These are phyloP conservation scores for Channa striata DNA, from an alignment of 2,797 vertebrate species.

Conservation along the genomic window DNA sequence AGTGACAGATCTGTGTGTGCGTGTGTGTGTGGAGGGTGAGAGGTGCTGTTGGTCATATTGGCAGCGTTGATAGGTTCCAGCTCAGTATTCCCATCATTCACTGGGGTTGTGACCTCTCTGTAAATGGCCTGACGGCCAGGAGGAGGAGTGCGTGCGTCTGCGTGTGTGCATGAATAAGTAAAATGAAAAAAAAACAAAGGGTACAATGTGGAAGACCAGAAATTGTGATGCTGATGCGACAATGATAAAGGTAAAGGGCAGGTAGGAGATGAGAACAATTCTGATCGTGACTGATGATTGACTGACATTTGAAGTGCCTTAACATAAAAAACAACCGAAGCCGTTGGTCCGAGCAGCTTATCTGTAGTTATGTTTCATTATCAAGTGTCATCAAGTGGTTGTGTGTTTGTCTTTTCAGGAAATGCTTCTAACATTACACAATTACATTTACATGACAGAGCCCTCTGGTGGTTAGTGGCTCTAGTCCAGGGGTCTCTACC, in stretches of 20 bases:
- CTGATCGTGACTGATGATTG: slow-evolving; percentile 23
- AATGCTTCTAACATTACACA: not conserved
- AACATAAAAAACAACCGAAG: no score
- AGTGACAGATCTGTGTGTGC: slow-evolving; percentile 42
- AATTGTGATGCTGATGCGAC: slow-evolving; percentile 27
- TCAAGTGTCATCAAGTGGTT: no score
- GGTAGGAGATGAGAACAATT: slow-evolving; percentile 16
- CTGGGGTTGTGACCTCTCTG: slow-evolving; percentile 80
- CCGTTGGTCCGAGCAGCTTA: no score
- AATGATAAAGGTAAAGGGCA: slow-evolving; percentile 18
- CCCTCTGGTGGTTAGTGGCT: no score
- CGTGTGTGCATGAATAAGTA: slow-evolving; percentile 51
- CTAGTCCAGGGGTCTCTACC: no score
- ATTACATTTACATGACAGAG: not conserved
- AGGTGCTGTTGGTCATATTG: slow-evolving; percentile 57
- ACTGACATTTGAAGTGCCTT: not conserved
- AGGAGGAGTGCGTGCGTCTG: slow-evolving; percentile 37
- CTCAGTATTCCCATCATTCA: slow-evolving; percentile 79
- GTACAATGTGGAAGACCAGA: slow-evolving; percentile 33
- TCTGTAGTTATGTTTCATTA: no score
- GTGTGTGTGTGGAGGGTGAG: slow-evolving; percentile 18
- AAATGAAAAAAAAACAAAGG: slow-evolving; percentile 44
- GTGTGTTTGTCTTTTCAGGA: no score
- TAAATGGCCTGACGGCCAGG: slow-evolving; percentile 75
- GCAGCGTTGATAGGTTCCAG: slow-evolving; percentile 76